Conservation (phyloP, 2,797 vertebrate genomes). For the Trichosurus vulpecula region DNA sequence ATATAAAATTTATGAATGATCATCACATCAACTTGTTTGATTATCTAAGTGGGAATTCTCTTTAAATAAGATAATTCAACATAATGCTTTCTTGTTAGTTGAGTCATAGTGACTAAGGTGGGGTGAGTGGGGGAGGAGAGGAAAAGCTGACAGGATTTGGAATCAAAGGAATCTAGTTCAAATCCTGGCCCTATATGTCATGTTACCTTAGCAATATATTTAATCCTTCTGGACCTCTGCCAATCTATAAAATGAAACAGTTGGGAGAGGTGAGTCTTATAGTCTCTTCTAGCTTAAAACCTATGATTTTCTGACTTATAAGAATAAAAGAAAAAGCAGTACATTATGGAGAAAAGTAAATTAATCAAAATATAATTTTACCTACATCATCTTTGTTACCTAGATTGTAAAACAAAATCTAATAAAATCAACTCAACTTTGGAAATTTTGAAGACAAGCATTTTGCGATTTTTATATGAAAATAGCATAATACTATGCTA, state of each 20-base stretch:
- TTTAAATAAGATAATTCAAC: constrained; percentile 27
- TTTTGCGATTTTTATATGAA: constrained; percentile 21
- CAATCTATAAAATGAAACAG: too few species aligned
- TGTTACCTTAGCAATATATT: too few species aligned
- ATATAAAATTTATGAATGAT: neutral
- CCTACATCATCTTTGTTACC: neutral
- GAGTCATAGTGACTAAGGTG: too few species aligned
- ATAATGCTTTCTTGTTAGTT: neutral
- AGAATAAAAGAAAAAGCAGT: neutral
- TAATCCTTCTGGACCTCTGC: too few species aligned
- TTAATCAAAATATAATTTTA: neutral
- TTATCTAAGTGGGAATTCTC: neutral
- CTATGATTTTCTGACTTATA: neutral
- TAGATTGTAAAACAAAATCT: neutral
- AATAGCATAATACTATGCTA: neutral
- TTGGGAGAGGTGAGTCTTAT: too few species aligned
- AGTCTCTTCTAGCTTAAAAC: too few species aligned
- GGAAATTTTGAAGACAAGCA: constrained; percentile 15
- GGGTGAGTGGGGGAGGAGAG: neutral
- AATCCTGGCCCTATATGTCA: neutral
- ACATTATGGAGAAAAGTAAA: neutral
- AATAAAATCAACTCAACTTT: neutral
- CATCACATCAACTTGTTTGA: constrained; percentile 45
- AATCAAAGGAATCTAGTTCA: neutral
- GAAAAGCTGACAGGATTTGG: neutral